Base-by-base conservation (phyloP, 2,113 vertebrate genomes). In the Crotalus helleri region DNA sequence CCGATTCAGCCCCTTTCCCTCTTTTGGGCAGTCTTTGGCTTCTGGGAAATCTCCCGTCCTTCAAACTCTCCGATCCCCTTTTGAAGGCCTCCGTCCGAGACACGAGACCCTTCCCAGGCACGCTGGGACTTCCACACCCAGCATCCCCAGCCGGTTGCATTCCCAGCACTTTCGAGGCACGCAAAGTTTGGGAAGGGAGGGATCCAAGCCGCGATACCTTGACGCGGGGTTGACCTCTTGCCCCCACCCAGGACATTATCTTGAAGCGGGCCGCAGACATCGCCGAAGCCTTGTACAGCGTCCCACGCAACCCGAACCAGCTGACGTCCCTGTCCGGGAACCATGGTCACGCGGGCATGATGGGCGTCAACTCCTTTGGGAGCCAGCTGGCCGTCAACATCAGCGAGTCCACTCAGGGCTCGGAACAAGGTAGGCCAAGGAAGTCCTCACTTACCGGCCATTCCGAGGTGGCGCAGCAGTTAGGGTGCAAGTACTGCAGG, bases 251-350 rank as follows among this genome's bases (percentile, higher is more conserved):
- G 99, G 99, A 99, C 95, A 98, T 99, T 59, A 98, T 99, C 95
- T 98, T 99, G 97, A 99, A 99, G 97, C 98, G 99, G 2, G 99
- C 99, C 0, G 99, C 99, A 0, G 99, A 99, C 96, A 98, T 99
- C 39, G 99, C 99, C 0, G 99, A 99, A 97, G 99, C 99, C 0
- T 98, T 99, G 89, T 99, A 99, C 98, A 99, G 98, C n/a, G 98
- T 99, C 9, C 99, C 99, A 0, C 99, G 99, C 90, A 98, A 97
- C 91, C 98, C 99, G 89, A 98, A 98, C 94, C 98, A 99, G 95
- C 98, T 99, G 86, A 98, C 98, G 12, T 98, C 99, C 0, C 98
- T 99, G 61, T 97, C 98, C 0, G 97, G 98, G 91, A 97, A 98
- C 26, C 97, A 98, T 74, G 97, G 97, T 6, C 98, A 98, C 95